Base-by-base conservation (phyloP, 2,113 vertebrate genomes). In the Carassius carassius region DNA sequence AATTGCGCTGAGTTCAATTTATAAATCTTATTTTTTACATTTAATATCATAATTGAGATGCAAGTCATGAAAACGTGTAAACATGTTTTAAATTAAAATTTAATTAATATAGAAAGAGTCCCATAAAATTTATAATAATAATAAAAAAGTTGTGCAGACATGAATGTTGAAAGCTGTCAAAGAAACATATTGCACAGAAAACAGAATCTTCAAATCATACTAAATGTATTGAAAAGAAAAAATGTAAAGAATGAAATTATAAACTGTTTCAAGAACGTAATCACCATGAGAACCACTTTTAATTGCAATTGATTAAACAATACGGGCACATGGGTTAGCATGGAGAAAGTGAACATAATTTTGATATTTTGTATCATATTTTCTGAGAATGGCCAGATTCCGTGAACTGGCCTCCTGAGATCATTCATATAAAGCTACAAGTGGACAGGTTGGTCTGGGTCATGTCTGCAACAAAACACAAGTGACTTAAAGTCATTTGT, bases 391-490 rank as follows among this genome's bases (percentile, higher is more conserved):
- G 35, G 35, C 69, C 35, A 44, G 69, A 73, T 44, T 6, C 37
- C 1, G 6, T 72, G 37, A 73, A 14, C 21, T 3, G 14, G 37
- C 14, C 0, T 76, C 69, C 56, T 80, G 82, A 80, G 54, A 58
- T 51, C n/a, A n/a, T 79, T 25, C 32, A 62, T 10, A 78, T 8
- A 62, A 9, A 60, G 14, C 35, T 78, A 14, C 21, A 78, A 35
- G 70, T 93, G 35, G 81, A 79, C 83, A 89, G 49, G 86, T 94
- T 94, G 80, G 1, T 92, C 87, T 94, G 93, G 72, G 80, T 92
- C 93, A 93, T 91, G 25, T 83, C 93, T 93, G 84, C 23, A 87
- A 90, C 9, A 86, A 3, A 25, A 74, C 51, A 8, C 58, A 76
- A 54, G 5, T n/a, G 12, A n/a, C 13, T 23, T 23, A n/a, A 12